Evolutionary conservation across 2,797 vertebrate species (phyloP).

Genomic region (Microcaecilia unicolor): DNA sequence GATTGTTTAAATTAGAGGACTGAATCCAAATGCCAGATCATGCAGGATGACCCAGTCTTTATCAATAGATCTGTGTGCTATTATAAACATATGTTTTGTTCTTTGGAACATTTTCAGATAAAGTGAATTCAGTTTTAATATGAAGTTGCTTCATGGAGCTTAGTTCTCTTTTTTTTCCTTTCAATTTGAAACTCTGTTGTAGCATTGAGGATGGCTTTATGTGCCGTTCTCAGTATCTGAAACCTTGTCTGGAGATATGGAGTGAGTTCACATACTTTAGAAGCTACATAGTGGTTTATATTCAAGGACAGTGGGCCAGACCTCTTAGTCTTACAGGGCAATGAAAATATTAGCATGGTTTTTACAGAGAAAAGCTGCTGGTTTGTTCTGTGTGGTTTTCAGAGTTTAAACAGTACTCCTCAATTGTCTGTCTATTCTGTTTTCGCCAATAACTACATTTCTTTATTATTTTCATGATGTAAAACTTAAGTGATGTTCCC

Average conservation of each 20-base stretch:
- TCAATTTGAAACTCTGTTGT: neutral
- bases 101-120: neutral
- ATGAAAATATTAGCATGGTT: neutral
- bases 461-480: slow-evolving; percentile 68
- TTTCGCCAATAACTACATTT: slow-evolving; percentile 45
- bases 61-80: too few species aligned
- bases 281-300: too few species aligned
- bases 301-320: too few species aligned
- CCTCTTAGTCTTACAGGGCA: too few species aligned
- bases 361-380: slow-evolving; percentile 69
- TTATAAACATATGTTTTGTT: too few species aligned
- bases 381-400: slow-evolving; percentile 67
- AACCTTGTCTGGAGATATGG: too few species aligned
- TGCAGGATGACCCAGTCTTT: too few species aligned
- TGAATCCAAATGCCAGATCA: too few species aligned
- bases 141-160: neutral
- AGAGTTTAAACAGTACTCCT: slow-evolving; percentile 57
- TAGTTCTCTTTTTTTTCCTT: neutral
- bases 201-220: neutral
- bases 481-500: slow-evolving; percentile 74
- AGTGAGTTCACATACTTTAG: too few species aligned
- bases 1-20: too few species aligned
- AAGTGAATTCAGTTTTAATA: neutral
- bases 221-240: too few species aligned
- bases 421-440: slow-evolving; percentile 29